Percentiles rank a stretch among this genome's conserved stretches.
Evolutionary conservation across 2,888 invertebrate genomes (phyloP).

Genomic region (Neocrepidodera transversa): DNA sequence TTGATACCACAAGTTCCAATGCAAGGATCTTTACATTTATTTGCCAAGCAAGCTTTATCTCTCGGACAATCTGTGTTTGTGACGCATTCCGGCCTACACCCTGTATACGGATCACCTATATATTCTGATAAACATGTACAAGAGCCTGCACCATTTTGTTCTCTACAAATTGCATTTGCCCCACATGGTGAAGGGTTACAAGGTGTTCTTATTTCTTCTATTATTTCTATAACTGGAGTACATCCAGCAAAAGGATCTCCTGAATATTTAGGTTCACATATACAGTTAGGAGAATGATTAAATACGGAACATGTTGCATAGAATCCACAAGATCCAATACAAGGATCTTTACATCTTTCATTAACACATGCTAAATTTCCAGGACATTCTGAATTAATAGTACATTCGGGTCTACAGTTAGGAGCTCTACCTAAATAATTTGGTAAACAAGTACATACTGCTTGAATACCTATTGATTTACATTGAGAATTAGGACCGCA

Average conservation of each 20-base stretch:
- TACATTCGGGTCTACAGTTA: conserved; percentile 86
- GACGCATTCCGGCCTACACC: conserved; percentile 86
- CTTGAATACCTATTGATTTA: conserved; percentile 75
- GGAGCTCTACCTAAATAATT: conserved; percentile 84
- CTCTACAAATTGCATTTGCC: conserved; percentile 83
- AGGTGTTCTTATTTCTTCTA: conserved; percentile 72
- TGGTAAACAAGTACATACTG: conserved; percentile 80
- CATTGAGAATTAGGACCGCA: conserved; percentile 88
- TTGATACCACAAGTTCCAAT: conserved; percentile 81
- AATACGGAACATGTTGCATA: conserved; percentile 81
- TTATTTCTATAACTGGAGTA: conserved; percentile 45
- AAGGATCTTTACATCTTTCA: conserved; percentile 83
- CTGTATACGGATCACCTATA: conserved; percentile 86
- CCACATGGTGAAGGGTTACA: conserved; percentile 90
- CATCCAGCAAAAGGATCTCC: conserved; percentile 88
- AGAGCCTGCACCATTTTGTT: conserved; percentile 81
- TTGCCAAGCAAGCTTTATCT: conserved; percentile 80
- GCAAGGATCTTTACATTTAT: conserved; percentile 86
- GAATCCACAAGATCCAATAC: conserved; percentile 83
- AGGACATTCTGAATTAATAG: conserved; percentile 83
- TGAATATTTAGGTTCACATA: conserved; percentile 78
- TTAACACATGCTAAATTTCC: conserved; percentile 83
- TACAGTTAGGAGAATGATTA: conserved; percentile 84
- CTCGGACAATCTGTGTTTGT: conserved; percentile 81
- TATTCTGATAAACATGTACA: conserved; percentile 84